Base-by-base conservation (phyloP, 2,888 invertebrate genomes). In the Crepidodera aurea region DNA sequence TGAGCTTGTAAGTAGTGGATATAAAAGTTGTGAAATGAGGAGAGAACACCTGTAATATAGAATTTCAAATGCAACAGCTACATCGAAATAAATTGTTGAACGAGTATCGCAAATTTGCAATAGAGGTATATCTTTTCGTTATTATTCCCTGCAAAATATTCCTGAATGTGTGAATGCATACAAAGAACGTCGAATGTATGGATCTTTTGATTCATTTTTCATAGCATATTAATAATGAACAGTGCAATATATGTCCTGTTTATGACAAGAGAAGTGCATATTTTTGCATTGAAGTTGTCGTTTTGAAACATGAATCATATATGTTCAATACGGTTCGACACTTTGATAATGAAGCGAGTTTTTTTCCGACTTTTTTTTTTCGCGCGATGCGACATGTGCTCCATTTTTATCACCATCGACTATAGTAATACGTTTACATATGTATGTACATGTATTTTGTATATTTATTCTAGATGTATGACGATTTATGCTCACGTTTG, bases 231-330 rank as follows among this genome's bases (percentile, higher is more conserved):
- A 80, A 79, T 80, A 80, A 79, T 80, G 78, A 76, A 76, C 75
- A 74, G 77, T 75, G 78, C 78, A 79, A 79, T 79, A 80, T 79
- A 78, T 79, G 79, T 78, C 76, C 77, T 76, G 79, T 79, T 78
- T 78, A 77, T 78, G 79, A 79, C 79, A 77, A 73, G 76, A 74
- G 78, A 75, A 79, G 79, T 79, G 79, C 81, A 81, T 81, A 81
- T 81, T 81, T 80, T 78, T 78, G 76, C 79, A 78, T 80, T 77
- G 78, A 78, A 78, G 76, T 78, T 81, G 81, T 80, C 79, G 79
- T 77, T 75, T 76, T 72, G 72, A 74, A 77, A 79, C 79, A 81
- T 81, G 81, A 79, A 79, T 81, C 79, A 81, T 78, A 77, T 76
- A 77, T 76, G 78, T 80, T 78, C 79, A 78, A 79, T 79, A 79